A percentile compares a stretch with the other conserved stretches of the same genome.
These are phyloP conservation scores for Drosophila melanogaster DNA, from an alignment of 1,140 invertebrate species.

Conservation along the genomic window Release_6_plus_ISO1_MT NT_033777.3:16234501-16235000, in stretches of 20 bases:
- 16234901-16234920: no score
- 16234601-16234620: slow-evolving; percentile 31
- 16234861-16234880: no score
- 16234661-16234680: slow-evolving; percentile 42
- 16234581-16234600: not conserved
- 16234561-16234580: slow-evolving; percentile 28
- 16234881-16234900: no score
- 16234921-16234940: no score
- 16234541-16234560: slow-evolving; percentile 40
- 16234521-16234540: slow-evolving; percentile 41
- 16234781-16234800: not conserved
- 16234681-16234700: slow-evolving; percentile 32
- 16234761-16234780: not conserved
- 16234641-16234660: slow-evolving; percentile 46
- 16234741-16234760: not conserved
- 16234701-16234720: slow-evolving; percentile 23
- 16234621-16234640: slow-evolving; percentile 46
- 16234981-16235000: no score
- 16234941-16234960: no score
- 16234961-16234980: no score
- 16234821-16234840: no score
- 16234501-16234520: slow-evolving; percentile 30
- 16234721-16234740: slow-evolving; percentile 21
- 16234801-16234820: no score
- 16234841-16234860: no score